Base-by-base conservation (phyloP, 53 echinoderm and acorn worm species). In the Astropecten irregularis region DNA sequence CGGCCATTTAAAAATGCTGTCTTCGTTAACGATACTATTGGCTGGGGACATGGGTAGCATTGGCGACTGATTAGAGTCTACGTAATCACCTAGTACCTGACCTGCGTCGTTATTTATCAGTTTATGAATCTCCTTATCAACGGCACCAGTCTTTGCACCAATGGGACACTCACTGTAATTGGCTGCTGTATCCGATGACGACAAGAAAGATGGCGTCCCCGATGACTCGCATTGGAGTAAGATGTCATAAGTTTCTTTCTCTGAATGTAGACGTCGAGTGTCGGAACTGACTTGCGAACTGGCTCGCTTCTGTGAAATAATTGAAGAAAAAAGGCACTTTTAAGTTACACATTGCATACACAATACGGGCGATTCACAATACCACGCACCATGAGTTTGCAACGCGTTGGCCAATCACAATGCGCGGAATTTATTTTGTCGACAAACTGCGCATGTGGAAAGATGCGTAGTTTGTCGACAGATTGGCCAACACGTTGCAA, bases 211-310 rank as follows among this genome's bases (percentile, higher is more conserved):
- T 65, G 37, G 38, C 65, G 38, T 38, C 21, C 38, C 65, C 35
- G 37, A n/a, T 1, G 37, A 3, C 1, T 65, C 65, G 1, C 9
- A 20, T 19, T 65, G 68, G 23, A 63, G 60, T 3, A 68, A 79
- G 11, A 63, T 27, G 29, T 86, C 87, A 44, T 68, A 86, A 0
- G 69, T 25, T 32, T 86, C 87, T 34, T 68, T 77, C 69, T 86
- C 86, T 13, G 32, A 9, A 61, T 56, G 52, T 33, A 68, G 79
- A 15, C 46, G 67, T n/a, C 77, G 77, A 19, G 60, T 77, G 37
- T 77, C 58, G 25, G 67, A 86, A 0, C 68, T 77, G 8, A 63
- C 63, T 25, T 77, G 79, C 0, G 77, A 42, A 5, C 32, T 55
- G 31, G 69, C 77, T 57, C 68, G 87, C 57, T 47, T 86, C 87